A percentile compares a stretch with the other conserved stretches of the same genome.
Evolutionary conservation across 2,797 vertebrate genomes (phyloP).

Genomic region (Eulemur coronatus): DNA sequence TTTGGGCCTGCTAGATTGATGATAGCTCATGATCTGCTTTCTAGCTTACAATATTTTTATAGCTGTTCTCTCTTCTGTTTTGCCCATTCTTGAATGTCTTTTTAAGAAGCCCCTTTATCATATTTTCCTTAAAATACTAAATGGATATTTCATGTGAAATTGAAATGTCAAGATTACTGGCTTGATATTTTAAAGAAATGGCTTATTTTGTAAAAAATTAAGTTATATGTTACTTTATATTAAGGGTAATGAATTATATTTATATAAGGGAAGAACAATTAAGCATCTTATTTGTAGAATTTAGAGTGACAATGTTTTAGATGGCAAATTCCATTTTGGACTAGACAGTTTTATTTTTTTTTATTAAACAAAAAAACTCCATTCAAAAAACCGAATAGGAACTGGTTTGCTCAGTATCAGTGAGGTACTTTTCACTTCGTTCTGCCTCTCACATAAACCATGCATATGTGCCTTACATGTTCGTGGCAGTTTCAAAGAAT

Average conservation of each 20-base stretch:
- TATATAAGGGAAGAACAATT: not conserved
- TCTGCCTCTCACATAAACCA: not conserved
- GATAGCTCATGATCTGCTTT: not conserved
- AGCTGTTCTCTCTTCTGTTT: not conserved
- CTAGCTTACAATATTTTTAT: not conserved
- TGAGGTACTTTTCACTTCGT: not conserved
- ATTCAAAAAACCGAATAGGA: not conserved
- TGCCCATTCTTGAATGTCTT: not conserved
- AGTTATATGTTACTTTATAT: not conserved
- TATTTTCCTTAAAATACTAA: not conserved
- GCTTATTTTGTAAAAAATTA: not conserved
- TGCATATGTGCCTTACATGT: not conserved
- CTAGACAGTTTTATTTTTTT: not conserved
- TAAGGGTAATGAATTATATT: not conserved
- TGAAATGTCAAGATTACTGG: not conserved
- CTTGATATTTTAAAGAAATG: not conserved
- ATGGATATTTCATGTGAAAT: not conserved
- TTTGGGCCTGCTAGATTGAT: not conserved
- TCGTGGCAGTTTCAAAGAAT: not conserved
- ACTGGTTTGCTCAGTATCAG: not conserved
- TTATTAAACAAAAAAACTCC: not conserved
- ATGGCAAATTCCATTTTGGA: not conserved
- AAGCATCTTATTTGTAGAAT: not conserved
- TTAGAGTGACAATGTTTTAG: not conserved
- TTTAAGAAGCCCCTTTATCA: not conserved